Percentiles rank a stretch among this genome's conserved stretches.
phyloP scores from a whole-genome alignment of 1,140 invertebrate species.

The Drosophila trapezifrons region DNA sequence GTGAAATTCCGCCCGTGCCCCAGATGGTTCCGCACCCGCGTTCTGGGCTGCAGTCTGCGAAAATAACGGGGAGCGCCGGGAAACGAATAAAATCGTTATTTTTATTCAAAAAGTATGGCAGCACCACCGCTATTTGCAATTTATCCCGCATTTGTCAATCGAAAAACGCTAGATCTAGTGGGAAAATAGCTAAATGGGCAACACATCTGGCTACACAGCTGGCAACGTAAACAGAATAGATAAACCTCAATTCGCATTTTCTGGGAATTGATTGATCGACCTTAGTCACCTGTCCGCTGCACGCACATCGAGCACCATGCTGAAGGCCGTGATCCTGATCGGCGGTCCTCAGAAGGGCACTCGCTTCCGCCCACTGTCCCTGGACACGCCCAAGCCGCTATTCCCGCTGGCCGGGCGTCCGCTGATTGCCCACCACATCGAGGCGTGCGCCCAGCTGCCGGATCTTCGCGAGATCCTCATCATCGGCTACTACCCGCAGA shows the following conservation, averaged over 20 bases:
- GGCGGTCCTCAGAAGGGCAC: constrained; percentile 94
- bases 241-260: constrained; percentile 27
- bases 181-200: too few relatives aligned
- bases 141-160: too few relatives aligned
- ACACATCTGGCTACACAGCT: too few relatives aligned
- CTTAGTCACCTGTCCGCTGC: constrained; percentile 48
- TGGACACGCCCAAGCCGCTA: constrained; percentile 98
- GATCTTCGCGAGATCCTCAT: constrained; percentile 96
- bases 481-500: constrained; percentile 95
- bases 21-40: too few relatives aligned
- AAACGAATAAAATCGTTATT: too few relatives aligned
- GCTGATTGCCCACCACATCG: constrained; percentile 98
- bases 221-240: constrained; percentile 69
- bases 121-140: too few relatives aligned
- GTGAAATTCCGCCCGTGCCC: too few relatives aligned
- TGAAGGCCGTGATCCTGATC: constrained; percentile 91
- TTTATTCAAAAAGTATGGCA: too few relatives aligned
- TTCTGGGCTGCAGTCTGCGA: too few relatives aligned
- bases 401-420: constrained; percentile 98
- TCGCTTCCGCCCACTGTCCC: constrained; percentile 96
- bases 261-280: constrained; percentile 26
- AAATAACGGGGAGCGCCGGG: too few relatives aligned
- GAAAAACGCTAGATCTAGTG: too few relatives aligned
- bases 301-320: constrained; percentile 83
- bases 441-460: constrained; percentile 93